Evolutionary conservation across 2,888 invertebrate species (phyloP).

Genomic region (Eumerus sabulonum): DNA sequence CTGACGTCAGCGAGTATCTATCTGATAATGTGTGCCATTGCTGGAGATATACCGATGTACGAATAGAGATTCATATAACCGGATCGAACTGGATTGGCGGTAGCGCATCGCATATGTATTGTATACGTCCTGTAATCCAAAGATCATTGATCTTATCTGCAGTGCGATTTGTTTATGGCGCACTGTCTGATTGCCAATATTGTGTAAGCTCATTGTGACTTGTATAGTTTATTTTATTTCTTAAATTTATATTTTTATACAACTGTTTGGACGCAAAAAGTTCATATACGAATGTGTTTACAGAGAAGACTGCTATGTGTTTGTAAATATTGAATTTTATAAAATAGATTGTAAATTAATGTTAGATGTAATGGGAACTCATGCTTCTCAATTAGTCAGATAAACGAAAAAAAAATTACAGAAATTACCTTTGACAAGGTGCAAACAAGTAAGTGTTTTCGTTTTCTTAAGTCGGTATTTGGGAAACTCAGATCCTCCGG

Average conservation of each 20-base stretch:
- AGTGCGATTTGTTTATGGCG: constrained; percentile 59
- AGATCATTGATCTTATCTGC: constrained; percentile 71
- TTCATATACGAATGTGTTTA: background rate
- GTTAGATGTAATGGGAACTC: background rate
- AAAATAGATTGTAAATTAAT: constrained; percentile 9
- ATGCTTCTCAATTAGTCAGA: background rate
- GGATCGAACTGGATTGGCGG: constrained; percentile 39
- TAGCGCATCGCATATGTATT: constrained; percentile 63
- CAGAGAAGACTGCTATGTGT: constrained; percentile 28
- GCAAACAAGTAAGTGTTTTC: no score
- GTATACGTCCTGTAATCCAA: constrained; percentile 69
- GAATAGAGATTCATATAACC: constrained; percentile 10
- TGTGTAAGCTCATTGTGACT: constrained; percentile 8
- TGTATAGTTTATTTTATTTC: background rate
- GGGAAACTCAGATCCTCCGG: no score
- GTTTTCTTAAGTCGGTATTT: no score
- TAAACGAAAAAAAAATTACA: no score
- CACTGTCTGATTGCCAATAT: background rate
- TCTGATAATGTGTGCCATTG: constrained; percentile 55
- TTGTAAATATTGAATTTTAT: constrained; percentile 17
- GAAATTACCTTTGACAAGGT: no score
- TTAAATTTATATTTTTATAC: constrained; percentile 4
- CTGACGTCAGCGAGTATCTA: constrained; percentile 71
- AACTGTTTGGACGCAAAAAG: background rate
- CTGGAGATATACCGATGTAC: constrained; percentile 52